These are phyloP conservation scores for Penaeus indicus DNA, from an alignment of 1,140 invertebrate genomes.

Conservation along the genomic window DNA sequence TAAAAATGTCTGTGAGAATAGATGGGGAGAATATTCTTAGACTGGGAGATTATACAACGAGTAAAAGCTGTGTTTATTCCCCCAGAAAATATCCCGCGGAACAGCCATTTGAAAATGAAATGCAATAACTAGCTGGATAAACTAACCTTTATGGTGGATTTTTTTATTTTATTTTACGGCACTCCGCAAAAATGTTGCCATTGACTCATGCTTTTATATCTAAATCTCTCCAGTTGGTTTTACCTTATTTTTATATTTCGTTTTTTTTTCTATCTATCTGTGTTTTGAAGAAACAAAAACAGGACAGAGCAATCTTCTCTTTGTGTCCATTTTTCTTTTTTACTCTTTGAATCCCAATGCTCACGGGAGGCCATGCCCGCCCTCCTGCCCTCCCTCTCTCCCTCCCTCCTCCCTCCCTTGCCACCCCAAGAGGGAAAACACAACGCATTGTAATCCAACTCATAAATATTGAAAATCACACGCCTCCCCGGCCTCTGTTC, in stretches of 20 bases:
- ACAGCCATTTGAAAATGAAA: no score
- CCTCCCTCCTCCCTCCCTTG: conserved; percentile 1
- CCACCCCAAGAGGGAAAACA: conserved; percentile 45
- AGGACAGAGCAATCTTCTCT: not conserved
- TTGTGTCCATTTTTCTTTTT: not conserved
- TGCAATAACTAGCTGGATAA: no score
- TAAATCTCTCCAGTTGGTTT: no score
- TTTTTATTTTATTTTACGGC: no score
- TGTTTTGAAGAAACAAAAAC: no score
- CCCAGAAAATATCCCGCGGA: not conserved
- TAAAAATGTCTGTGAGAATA: conserved; percentile 34
- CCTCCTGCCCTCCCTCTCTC: not conserved
- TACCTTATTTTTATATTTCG: no score
- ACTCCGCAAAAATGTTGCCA: no score
- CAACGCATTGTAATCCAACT: conserved; percentile 51
- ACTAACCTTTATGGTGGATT: no score
- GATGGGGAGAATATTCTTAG: not conserved
- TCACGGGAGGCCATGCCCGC: not conserved
- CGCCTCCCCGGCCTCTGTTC: not conserved
- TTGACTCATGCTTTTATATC: no score
- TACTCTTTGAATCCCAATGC: not conserved
- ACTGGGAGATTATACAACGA: conserved; percentile 6
- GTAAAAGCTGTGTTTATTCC: conserved; percentile 24
- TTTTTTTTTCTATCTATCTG: no score
- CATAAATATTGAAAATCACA: conserved; percentile 44